Percentiles rank a stretch among this genome's conserved stretches.
Evolutionary conservation across 2,113 vertebrate species (phyloP).

Genomic region (Bujurquina vittata): DNA sequence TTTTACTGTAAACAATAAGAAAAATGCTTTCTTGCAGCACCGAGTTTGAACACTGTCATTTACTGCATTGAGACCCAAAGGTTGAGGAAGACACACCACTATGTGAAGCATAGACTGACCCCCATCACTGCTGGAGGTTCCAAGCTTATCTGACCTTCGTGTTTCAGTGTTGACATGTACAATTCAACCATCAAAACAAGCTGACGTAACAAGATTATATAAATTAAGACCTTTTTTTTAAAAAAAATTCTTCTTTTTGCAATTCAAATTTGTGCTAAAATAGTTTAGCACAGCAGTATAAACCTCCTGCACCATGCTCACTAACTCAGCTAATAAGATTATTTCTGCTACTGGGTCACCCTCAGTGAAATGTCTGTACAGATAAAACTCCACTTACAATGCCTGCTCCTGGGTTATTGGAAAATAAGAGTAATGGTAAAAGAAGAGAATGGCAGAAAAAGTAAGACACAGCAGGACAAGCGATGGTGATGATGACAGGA

Average conservation of each 20-base stretch:
- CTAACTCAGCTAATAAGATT: neutral
- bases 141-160: neutral
- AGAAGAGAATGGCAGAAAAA: neutral
- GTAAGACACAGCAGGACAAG: conserved; percentile 2
- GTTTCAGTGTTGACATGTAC: neutral
- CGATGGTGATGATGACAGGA: neutral
- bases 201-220: neutral
- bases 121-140: neutral
- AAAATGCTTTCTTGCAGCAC: neutral
- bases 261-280: neutral
- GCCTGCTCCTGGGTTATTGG: neutral
- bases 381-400: neutral
- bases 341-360: neutral
- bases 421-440: neutral
- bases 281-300: neutral
- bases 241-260: neutral
- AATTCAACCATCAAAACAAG: neutral
- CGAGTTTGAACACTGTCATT: neutral
- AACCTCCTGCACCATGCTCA: neutral
- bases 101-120: neutral
- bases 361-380: neutral
- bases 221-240: neutral
- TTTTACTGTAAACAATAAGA: neutral
- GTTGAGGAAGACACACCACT: neutral
- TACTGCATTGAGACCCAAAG: neutral